Base-by-base conservation (phyloP, 2,797 vertebrate species). In the Alexandromys oeconomus region DNA sequence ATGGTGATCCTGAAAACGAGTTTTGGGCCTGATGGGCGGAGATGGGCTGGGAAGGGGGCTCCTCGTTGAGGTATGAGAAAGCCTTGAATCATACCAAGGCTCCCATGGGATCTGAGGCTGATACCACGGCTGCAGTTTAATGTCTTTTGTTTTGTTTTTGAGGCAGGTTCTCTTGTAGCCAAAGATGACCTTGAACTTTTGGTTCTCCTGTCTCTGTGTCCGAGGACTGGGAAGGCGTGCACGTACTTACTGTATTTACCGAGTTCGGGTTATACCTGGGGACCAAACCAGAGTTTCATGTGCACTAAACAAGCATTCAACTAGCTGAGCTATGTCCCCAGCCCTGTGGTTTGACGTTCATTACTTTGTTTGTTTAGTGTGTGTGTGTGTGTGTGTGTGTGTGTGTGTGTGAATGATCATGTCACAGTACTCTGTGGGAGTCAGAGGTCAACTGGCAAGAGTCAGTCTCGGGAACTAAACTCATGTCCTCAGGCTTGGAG, bases 1-100 rank as follows among this genome's bases (percentile, higher is more conserved):
- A 78, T 37, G 13, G 19, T 31, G 6, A 17, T 43, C 27, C 13
- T 37, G 43, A 23, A 15, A 95, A 73, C 17, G 29, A 48, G 71
- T 46, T 40, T 87, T 23, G 11, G 31, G 86, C 34, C 46, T 1
- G 11, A 51, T 51, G 21, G 51, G 69, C 57, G 46, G 63, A 29
- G 12, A 37, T 8, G 13, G 40, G 59, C 8, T 2, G 0, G 2
- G 63, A 43, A 63, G 76, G 34, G 13, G 34, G 29, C 46, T 90
- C 65, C 31, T 46, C 80, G 31, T 3, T 27, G 46, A 85, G 37
- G 57, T 59, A 6, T 12, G 8, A 48, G 21, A 6, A 31, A 37
- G 12, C 40, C 59, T 43, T 2, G 11, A 21, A 43, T 3, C 0
- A 0, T 15, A 6, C 17, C 19, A 51, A 46, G 57, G 51, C 54